Evolutionary conservation across 2,888 invertebrate genomes (phyloP).

Genomic region (Vesta saturnalis): DNA sequence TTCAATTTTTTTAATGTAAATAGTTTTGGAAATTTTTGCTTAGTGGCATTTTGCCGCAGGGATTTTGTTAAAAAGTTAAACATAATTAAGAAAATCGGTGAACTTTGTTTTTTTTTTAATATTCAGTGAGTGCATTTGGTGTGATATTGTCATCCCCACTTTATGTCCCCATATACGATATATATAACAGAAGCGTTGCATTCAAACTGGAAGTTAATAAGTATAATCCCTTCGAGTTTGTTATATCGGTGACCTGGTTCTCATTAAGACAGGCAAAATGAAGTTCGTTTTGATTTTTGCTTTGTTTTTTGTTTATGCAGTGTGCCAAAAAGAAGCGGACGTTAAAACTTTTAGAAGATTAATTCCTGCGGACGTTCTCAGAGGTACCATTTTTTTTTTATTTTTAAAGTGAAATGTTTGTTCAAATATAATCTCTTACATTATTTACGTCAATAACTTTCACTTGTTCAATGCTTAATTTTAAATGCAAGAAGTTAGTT

Average conservation of each 20-base stretch:
- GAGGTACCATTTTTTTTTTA: conserved; percentile 70
- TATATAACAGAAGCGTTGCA: conserved; percentile 12
- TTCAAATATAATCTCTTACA: too few species aligned
- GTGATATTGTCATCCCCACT: conserved; percentile 27
- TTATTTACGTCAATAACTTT: background rate
- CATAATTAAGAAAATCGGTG: too few species aligned
- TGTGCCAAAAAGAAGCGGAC: conserved; percentile 63
- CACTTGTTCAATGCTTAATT: background rate
- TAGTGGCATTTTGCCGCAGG: too few species aligned
- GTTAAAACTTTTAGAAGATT: conserved; percentile 79
- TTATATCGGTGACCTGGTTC: background rate
- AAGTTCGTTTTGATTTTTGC: conserved; percentile 65
- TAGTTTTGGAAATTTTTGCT: background rate
- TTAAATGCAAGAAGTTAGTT: background rate
- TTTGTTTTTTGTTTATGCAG: conserved; percentile 58
- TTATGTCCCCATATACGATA: conserved; percentile 4
- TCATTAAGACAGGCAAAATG: conserved; percentile 59
- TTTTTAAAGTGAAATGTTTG: background rate
- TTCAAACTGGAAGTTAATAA: conserved; percentile 1
- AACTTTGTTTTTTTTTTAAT: too few species aligned
- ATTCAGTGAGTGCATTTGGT: conserved; percentile 17
- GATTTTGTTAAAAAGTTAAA: too few species aligned
- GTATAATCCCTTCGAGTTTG: background rate
- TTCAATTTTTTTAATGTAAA: background rate
- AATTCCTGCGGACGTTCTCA: conserved; percentile 89